Conservation (phyloP, 2,888 invertebrate species). For the Ctenicera cuprea region DNA sequence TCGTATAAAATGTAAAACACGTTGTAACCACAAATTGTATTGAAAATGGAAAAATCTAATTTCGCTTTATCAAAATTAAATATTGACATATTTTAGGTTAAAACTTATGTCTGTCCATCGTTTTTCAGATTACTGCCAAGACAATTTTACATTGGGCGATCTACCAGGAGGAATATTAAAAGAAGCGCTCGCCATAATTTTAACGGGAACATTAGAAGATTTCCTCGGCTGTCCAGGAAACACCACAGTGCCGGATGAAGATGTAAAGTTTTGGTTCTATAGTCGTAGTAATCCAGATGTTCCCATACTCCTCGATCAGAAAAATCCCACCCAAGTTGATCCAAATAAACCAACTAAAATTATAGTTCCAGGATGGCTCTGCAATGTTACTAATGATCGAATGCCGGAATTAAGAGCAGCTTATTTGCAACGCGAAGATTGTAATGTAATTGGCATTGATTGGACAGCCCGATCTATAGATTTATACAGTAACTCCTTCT, state of each 20-base stretch:
- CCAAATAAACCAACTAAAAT: constrained; percentile 12
- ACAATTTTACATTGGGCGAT: background rate
- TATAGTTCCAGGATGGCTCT: constrained; percentile 36
- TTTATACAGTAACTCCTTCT: constrained; percentile 19
- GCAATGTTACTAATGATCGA: background rate
- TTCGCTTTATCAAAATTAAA: too few relatives aligned
- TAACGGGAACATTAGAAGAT: too few relatives aligned
- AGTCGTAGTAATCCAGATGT: background rate
- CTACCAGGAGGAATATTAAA: background rate
- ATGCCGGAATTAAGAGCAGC: constrained; percentile 35
- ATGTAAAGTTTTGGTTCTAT: constrained; percentile 2
- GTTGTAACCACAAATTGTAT: too few relatives aligned
- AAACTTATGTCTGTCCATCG: too few relatives aligned
- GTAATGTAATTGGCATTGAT: constrained; percentile 36
- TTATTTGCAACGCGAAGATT: constrained; percentile 29
- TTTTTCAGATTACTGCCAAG: constrained; percentile 8
- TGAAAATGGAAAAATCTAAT: too few relatives aligned
- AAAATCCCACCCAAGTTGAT: constrained; percentile 1
- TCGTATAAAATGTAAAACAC: too few relatives aligned
- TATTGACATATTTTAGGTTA: too few relatives aligned
- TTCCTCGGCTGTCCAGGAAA: background rate
- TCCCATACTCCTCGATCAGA: background rate
- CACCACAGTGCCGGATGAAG: too few relatives aligned
- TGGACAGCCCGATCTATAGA: constrained; percentile 25
- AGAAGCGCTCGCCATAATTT: too few relatives aligned